These are phyloP conservation scores for Archips xylosteana DNA, from an alignment of 2,888 invertebrate genomes.

Conservation along the genomic window DNA sequence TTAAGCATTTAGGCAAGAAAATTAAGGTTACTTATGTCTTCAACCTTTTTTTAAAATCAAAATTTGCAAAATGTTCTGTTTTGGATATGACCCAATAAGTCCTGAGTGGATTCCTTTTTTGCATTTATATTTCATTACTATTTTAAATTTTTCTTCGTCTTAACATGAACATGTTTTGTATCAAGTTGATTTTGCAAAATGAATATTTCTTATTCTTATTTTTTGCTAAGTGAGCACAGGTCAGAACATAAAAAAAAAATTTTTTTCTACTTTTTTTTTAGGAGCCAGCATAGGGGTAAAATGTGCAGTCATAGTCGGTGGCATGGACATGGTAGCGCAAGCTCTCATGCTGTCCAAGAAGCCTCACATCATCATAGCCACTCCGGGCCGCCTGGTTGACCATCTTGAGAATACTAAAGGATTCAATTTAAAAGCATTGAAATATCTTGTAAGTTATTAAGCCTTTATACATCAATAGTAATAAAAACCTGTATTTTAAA, in stretches of 20 bases:
- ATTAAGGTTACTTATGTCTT: neutral
- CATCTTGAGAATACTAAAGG: slow-evolving; percentile 99
- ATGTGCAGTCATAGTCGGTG: slow-evolving; percentile 98
- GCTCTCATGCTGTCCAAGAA: slow-evolving; percentile 96
- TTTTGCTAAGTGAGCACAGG: no score
- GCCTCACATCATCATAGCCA: slow-evolving; percentile 98
- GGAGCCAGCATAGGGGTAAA: slow-evolving; percentile 96
- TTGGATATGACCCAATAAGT: no score
- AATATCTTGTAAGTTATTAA: slow-evolving; percentile 89
- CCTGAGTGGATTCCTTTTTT: no score
- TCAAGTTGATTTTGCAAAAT: no score
- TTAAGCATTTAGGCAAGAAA: no score
- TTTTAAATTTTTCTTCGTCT: no score
- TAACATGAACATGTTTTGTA: no score
- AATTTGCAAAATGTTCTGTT: no score
- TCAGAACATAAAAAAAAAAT: no score
- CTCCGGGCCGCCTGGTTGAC: slow-evolving; percentile 97
- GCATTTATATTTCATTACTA: no score
- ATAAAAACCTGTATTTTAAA: neutral
- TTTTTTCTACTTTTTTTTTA: slow-evolving; percentile 55
- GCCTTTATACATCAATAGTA: neutral
- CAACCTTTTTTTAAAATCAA: neutral
- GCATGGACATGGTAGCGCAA: slow-evolving; percentile 99
- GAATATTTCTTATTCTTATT: no score
- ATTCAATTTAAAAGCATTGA: slow-evolving; percentile 95